These are phyloP conservation scores for Idris sp. DNA, from an alignment of 1,140 invertebrate genomes.

Conservation along the genomic window DNA sequence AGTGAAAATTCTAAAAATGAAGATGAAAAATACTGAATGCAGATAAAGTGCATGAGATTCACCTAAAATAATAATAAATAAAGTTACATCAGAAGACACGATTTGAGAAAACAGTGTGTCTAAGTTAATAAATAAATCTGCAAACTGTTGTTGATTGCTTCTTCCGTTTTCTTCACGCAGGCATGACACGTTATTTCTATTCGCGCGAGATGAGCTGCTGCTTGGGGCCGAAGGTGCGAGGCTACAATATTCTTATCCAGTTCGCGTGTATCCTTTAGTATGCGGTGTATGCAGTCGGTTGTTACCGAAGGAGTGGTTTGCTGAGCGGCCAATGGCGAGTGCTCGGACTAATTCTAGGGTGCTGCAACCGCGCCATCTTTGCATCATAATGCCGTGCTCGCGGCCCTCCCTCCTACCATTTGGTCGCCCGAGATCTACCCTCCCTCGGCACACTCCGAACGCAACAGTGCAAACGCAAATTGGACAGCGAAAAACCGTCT, in stretches of 20 bases:
- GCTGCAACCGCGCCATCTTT: constrained; percentile 78
- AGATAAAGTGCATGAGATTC: too few relatives aligned
- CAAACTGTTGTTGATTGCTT: too few relatives aligned
- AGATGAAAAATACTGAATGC: too few relatives aligned
- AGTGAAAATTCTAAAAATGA: too few relatives aligned
- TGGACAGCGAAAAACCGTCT: constrained; percentile 49
- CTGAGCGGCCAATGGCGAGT: constrained; percentile 78
- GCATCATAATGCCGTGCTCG: constrained; percentile 77
- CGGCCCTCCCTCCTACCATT: constrained; percentile 65
- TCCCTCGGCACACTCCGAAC: constrained; percentile 30
- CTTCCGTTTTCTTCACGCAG: too few relatives aligned
- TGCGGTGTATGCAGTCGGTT: constrained; percentile 78
- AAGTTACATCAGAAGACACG: too few relatives aligned
- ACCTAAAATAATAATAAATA: too few relatives aligned
- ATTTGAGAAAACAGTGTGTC: too few relatives aligned
- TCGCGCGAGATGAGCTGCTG: constrained; percentile 45
- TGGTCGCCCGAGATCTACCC: constrained; percentile 54
- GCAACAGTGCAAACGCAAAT: constrained; percentile 31
- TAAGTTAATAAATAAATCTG: too few relatives aligned
- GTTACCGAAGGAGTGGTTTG: constrained; percentile 79
- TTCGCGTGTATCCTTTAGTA: constrained; percentile 77
- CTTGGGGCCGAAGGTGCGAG: constrained; percentile 64
- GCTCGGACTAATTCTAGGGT: constrained; percentile 78
- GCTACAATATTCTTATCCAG: constrained; percentile 71
- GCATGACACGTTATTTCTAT: constrained; percentile 29